Conservation (phyloP, 2,797 vertebrate genomes). For the Glyptemys insculpta region DNA sequence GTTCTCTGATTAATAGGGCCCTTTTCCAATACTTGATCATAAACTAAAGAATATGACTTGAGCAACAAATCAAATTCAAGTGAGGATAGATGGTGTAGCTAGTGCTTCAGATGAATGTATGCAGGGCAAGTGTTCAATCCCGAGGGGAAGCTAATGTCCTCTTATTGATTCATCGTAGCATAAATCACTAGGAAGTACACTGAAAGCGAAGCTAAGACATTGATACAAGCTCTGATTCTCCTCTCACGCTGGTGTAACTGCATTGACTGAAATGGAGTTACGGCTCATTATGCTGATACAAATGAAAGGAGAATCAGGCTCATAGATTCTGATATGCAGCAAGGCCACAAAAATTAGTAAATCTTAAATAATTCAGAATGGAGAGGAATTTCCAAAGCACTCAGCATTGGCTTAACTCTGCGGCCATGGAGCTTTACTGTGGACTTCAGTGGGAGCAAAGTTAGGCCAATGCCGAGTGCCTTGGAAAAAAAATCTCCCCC, state of each 20-base stretch:
- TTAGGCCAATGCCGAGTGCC: neutral
- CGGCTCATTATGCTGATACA: neutral
- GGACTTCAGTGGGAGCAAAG: neutral
- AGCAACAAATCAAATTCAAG: slow-evolving; percentile 57
- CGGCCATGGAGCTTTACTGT: neutral
- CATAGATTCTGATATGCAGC: neutral
- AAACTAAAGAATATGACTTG: slow-evolving; percentile 50
- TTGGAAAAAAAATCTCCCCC: neutral
- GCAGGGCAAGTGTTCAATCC: slow-evolving; percentile 13
- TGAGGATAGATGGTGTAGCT: slow-evolving; percentile 41
- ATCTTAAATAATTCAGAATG: neutral
- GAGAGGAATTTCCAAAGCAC: neutral
- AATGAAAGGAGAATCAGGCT: neutral
- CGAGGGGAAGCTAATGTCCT: slow-evolving; percentile 33
- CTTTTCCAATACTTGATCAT: slow-evolving; percentile 42
- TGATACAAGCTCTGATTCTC: neutral
- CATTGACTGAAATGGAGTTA: neutral
- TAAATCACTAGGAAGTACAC: neutral
- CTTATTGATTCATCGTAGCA: neutral
- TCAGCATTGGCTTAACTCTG: neutral
- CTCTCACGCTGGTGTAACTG: neutral
- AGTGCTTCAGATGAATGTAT: slow-evolving; percentile 42
- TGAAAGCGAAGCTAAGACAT: fast-evolving
- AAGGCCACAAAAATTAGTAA: neutral
- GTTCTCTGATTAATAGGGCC: slow-evolving; percentile 57